phyloP scores from a whole-genome alignment of 2,113 vertebrate species.

The Oncorhynchus kisutch region DNA sequence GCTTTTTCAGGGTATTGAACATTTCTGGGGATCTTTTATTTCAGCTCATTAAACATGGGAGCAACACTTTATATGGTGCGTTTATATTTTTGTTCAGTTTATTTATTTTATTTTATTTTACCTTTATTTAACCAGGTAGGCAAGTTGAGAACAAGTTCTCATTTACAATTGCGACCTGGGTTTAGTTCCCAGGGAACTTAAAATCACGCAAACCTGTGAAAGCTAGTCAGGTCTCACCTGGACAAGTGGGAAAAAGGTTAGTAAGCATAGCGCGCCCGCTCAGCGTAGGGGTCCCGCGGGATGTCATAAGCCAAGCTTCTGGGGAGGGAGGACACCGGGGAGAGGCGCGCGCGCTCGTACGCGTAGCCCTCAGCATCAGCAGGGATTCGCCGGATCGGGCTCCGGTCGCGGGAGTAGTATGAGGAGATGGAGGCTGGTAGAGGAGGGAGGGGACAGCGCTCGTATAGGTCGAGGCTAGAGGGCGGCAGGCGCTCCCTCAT shows the following conservation, averaged over 20 bases:
- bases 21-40: too few relatives aligned
- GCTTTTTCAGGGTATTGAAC: too few relatives aligned
- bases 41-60: too few relatives aligned
- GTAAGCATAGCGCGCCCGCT: conserved; percentile 84
- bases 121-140: too few relatives aligned
- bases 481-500: conserved; percentile 80
- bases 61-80: too few relatives aligned
- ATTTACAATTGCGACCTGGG: too few relatives aligned
- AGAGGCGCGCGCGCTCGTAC: conserved; percentile 76
- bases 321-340: conserved; percentile 77
- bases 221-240: conserved; percentile 67
- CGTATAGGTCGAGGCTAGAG: conserved; percentile 81
- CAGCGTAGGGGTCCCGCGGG: conserved; percentile 83
- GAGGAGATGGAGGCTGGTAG: conserved; percentile 75
- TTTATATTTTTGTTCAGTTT: too few relatives aligned
- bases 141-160: too few relatives aligned
- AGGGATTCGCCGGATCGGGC: conserved; percentile 87
- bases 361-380: conserved; percentile 82
- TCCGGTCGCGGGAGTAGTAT: conserved; percentile 91
- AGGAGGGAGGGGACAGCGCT: conserved; percentile 81
- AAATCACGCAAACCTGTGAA: conserved; percentile 31
- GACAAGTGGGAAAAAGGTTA: conserved; percentile 58
- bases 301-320: conserved; percentile 84
- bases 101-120: too few relatives aligned
- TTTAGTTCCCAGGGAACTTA: neutral